Conservation (phyloP, 2,113 vertebrate species). For the Arizona elegans region DNA sequence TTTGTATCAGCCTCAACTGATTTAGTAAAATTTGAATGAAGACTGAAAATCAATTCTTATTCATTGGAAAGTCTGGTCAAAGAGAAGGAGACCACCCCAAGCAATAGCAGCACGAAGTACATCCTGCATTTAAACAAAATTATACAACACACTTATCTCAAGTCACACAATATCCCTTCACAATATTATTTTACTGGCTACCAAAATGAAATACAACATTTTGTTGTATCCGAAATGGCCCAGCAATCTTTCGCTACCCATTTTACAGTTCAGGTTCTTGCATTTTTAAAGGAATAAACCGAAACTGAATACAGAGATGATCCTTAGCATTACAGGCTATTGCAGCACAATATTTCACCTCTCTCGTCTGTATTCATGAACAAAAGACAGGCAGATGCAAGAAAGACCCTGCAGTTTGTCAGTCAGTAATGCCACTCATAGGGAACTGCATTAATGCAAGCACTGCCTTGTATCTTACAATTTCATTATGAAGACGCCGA, state of each 20-base stretch:
- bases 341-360: constrained; percentile 13
- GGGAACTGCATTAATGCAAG: background rate
- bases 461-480: background rate
- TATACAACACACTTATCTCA: rapidly evolving
- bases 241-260: background rate
- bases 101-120: background rate
- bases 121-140: background rate
- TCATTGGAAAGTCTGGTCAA: background rate
- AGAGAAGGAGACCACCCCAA: background rate
- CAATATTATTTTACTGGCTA: background rate
- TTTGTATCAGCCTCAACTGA: background rate
- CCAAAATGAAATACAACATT: background rate
- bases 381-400: constrained; percentile 11
- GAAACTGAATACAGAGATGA: background rate
- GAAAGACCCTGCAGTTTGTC: constrained; percentile 5
- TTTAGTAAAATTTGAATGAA: background rate
- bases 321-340: background rate
- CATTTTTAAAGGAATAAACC: background rate
- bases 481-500: constrained; percentile 1
- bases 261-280: background rate
- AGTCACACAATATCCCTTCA: background rate
- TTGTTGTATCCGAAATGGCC: background rate
- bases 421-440: background rate
- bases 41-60: background rate
- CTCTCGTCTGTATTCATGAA: background rate